These are phyloP conservation scores for Mya arenaria DNA, from an alignment of 1,140 invertebrate species.

Conservation along the genomic window DNA sequence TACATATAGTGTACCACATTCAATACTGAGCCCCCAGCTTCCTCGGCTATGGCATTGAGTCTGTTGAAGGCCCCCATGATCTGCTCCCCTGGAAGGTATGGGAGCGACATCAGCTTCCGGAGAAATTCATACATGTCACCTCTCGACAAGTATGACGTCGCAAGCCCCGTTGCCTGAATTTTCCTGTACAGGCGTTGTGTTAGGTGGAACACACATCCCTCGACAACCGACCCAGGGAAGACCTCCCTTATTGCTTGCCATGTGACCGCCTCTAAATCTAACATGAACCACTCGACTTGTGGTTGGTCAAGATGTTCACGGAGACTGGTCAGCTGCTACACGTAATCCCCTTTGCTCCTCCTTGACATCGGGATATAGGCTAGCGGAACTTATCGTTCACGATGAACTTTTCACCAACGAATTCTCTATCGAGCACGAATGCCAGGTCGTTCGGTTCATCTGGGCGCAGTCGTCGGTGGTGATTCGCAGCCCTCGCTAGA, in stretches of 20 bases:
- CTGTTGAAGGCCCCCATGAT: not conserved
- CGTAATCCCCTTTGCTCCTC: not conserved
- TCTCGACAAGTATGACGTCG: not conserved
- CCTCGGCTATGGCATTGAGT: not conserved
- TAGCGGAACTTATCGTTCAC: not conserved
- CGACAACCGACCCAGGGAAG: not conserved
- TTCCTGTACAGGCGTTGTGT: not conserved
- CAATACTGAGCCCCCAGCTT: not conserved
- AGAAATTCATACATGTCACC: not conserved
- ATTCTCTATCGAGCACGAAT: too few species aligned
- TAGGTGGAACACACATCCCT: not conserved
- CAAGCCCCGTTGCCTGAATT: not conserved
- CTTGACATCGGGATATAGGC: not conserved
- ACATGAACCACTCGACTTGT: not conserved
- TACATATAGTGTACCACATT: not conserved
- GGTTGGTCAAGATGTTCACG: not conserved
- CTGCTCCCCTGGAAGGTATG: conserved; percentile 8
- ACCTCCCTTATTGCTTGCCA: not conserved
- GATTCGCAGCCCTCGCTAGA: not conserved
- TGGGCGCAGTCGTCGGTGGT: too few species aligned
- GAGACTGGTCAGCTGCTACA: not conserved
- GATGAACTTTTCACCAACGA: too few species aligned
- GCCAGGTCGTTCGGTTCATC: not conserved
- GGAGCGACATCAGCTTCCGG: conserved; percentile 3
- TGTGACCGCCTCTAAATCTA: not conserved